Base-by-base conservation (phyloP, 2,797 vertebrate genomes). In the Strix occidentalis region DNA sequence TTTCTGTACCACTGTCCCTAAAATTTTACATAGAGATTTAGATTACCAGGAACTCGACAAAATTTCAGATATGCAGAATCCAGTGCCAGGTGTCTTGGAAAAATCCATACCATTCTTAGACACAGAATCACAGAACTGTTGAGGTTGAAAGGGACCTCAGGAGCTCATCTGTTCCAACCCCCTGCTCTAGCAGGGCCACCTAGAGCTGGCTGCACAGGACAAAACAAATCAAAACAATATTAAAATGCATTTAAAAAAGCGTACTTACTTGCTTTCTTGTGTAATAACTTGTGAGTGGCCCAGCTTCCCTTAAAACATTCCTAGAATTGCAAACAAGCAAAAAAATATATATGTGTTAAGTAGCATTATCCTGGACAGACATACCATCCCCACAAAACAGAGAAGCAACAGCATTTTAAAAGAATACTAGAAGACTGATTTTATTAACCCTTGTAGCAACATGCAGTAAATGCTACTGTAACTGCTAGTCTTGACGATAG, bases 221-320 rank as follows among this genome's bases (percentile, higher is more conserved):
- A 79, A 72, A 68, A 48, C 15, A 58, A 74, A 46, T 50, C 24
- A 87, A 83, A 90, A 54, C 21, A 56, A 25, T 51, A 70, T n/a
- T 65, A 66, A 95, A 80, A 93, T 21, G 29, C 28, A 91, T 77
- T 3, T 16, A 16, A 51, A 66, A 50, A 53, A 56, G 41, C 48
- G 43, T 85, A 99, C 99, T 96, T 99, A 99, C 99, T 99, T 98
- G 99, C 99, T 99, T 99, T 99, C 98, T 99, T 99, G 98, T 99
- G 99, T 72, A 99, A 97, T 96, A 99, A 96, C 97, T 99, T 99
- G 97, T 99, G 99, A 96, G 99, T 99, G 13, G 97, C 98, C 99
- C 99, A 99, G 97, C 99, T 99, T 97, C 99, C 99, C 98, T 99
- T 99, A 98, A 99, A 99, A 98, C 99, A 99, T 97, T 99, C 99